A percentile compares a stretch with the other conserved stretches of the same genome.
phyloP scores from a whole-genome alignment of 92 coral and sea anemone genomes.

The Pocillopora grandis region DNA sequence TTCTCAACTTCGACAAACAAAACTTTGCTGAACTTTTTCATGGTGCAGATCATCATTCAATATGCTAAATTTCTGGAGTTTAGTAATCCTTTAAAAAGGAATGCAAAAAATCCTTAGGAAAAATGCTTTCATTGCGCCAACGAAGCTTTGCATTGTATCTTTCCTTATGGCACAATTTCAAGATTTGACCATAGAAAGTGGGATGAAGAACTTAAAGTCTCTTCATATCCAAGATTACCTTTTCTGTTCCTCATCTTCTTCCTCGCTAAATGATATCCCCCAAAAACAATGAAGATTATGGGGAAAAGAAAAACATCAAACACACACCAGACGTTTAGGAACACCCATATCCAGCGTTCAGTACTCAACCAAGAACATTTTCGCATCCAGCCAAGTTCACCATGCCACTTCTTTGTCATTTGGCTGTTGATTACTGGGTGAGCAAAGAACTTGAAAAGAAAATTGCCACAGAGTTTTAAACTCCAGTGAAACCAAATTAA shows the following conservation, averaged over 20 bases:
- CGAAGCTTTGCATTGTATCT: background rate
- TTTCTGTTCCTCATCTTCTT: constrained; percentile 14
- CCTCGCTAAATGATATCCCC: constrained; percentile 3
- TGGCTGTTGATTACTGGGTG: constrained; percentile 26
- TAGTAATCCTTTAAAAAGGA: no score
- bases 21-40: no score
- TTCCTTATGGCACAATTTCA: background rate
- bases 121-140: no score
- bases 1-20: no score
- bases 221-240: constrained; percentile 1
- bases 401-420: constrained; percentile 26
- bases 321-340: constrained; percentile 41
- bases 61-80: no score
- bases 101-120: no score
- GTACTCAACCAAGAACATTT: constrained; percentile 4
- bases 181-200: background rate
- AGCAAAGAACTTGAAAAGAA: constrained; percentile 9
- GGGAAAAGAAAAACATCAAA: constrained; percentile 22
- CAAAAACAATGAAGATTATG: constrained; percentile 13
- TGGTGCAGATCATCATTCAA: no score
- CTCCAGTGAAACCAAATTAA: background rate
- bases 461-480: background rate
- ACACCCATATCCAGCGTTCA: constrained; percentile 19
- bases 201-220: no score
- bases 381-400: constrained; percentile 5